Base-by-base conservation (phyloP, 2,888 invertebrate species). In the Cheilosia pagana region DNA sequence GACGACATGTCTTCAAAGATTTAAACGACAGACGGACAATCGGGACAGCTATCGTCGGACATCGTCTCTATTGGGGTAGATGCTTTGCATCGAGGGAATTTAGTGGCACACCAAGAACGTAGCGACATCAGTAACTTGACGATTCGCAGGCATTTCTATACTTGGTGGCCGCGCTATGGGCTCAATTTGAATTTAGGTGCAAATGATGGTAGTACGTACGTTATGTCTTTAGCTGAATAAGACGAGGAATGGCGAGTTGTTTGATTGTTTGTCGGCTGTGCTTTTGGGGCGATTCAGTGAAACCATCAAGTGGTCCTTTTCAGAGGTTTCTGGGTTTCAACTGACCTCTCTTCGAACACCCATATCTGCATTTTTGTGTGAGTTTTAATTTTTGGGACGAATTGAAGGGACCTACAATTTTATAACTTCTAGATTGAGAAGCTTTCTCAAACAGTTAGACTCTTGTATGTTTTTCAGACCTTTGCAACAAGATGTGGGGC, bases 1-100 rank as follows among this genome's bases (percentile, higher is more conserved):
- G 87, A 87, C 87, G 87, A 88, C 88, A 88, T 88, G 88, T 89
- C 88, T 87, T 87, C 87, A 86, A 87, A 87, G 88, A 88, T 88
- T 87, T 88, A 87, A 88, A 87, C 87, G 88, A 88, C 87, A 87
- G 87, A 87, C 87, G 78, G 87, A 87, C 86, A 85, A 81, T 81
- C 86, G 74, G n/a, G 85, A 87, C 87, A 87, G 86, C 77, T 71
- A 82, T 79, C 76, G 82, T 75, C 59, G 79, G 79, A 75, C 74
- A 81, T 81, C 65, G 78, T 85, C 81, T 79, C 81, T 85, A 85
- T 81, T 85, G 70, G 53, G 53, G 60, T 63, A 68, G 71, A 72
- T 52, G 50, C 55, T 68, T 63, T 55, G 21, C 39, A 23, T 39
- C 43, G 53, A 65, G 72, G 48, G 74, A 78, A 79, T 60, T 71